These are phyloP conservation scores for Criorhina ranunculi DNA, from an alignment of 2,888 invertebrate genomes.

Conservation along the genomic window DNA sequence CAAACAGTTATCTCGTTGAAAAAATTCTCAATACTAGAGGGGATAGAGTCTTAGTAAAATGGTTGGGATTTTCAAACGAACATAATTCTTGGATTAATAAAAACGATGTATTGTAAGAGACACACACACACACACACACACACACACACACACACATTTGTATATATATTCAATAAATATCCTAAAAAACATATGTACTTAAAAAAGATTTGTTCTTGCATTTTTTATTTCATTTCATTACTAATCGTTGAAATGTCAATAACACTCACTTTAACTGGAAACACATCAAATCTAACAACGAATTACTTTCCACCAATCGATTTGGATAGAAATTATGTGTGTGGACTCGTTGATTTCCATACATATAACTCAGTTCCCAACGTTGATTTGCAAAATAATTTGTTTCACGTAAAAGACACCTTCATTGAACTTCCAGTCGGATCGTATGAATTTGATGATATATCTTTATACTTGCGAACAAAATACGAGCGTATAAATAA, in stretches of 20 bases:
- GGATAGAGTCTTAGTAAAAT: conserved; percentile 73
- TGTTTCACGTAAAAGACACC: conserved; percentile 79
- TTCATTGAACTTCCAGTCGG: conserved; percentile 78
- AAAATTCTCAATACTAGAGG: conserved; percentile 78
- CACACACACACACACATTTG: no score
- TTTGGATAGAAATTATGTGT: conserved; percentile 77
- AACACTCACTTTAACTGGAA: conserved; percentile 79
- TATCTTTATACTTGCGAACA: conserved; percentile 58
- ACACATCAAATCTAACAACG: conserved; percentile 74
- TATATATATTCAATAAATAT: no score
- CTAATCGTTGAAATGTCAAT: conserved; percentile 72
- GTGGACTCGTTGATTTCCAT: conserved; percentile 80
- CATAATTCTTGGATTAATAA: conserved; percentile 79
- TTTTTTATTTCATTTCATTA: background rate
- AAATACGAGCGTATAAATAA: conserved; percentile 4
- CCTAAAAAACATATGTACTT: no score
- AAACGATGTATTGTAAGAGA: conserved; percentile 50
- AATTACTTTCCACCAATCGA: conserved; percentile 63
- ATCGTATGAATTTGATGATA: conserved; percentile 80
- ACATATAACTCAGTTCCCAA: conserved; percentile 79
- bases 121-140: no score
- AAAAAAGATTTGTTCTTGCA: background rate
- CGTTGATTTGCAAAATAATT: conserved; percentile 80
- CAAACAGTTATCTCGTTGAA: conserved; percentile 80
- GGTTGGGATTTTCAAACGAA: conserved; percentile 77